Conservation (phyloP, 2,888 invertebrate species). For the Yponomeuta cagnagella region DNA sequence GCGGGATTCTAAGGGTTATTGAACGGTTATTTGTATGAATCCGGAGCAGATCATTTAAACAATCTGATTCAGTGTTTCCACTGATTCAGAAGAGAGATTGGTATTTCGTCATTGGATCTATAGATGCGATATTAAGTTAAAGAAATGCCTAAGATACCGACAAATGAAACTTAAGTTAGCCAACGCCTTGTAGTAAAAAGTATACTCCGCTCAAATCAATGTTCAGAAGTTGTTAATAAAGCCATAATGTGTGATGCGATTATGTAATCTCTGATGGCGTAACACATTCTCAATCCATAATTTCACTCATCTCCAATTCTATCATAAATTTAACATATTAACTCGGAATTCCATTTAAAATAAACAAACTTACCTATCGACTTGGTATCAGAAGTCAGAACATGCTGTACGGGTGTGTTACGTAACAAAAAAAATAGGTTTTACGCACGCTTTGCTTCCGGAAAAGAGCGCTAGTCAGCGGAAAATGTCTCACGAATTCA, state of each 20-base stretch:
- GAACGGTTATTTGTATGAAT: too few species aligned
- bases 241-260: neutral
- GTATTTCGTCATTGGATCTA: too few species aligned
- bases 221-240: neutral
- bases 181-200: neutral
- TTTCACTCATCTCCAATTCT: neutral
- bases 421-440: neutral
- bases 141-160: too few species aligned
- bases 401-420: neutral
- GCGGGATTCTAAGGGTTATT: too few species aligned
- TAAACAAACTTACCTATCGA: neutral
- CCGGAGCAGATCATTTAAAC: too few species aligned
- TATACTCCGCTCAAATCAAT: neutral
- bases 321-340: neutral
- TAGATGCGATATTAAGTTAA: too few species aligned
- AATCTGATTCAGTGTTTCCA: too few species aligned
- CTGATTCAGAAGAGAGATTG: too few species aligned
- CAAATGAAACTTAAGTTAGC: too few species aligned
- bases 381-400: neutral
- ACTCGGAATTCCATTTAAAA: neutral
- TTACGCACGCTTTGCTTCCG: conserved; percentile 25
- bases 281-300: neutral
- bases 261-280: neutral
- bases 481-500: conserved; percentile 42
- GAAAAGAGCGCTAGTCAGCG: conserved; percentile 34